phyloP scores from a whole-genome alignment of 2,888 invertebrate species.

The Theretra japonica region DNA sequence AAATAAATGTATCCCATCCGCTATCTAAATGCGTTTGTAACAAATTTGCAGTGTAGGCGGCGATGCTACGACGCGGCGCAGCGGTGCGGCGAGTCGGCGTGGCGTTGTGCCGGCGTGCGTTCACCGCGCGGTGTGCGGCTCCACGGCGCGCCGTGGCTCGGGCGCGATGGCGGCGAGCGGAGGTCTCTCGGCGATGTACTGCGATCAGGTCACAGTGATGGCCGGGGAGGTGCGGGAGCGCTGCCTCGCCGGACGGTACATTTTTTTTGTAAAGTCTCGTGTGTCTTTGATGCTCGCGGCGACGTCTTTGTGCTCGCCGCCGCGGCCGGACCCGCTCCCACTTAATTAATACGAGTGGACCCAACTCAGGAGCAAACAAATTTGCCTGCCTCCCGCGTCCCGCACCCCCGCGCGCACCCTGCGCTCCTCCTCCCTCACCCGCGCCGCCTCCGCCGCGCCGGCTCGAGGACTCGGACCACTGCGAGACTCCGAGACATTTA shows the following conservation, averaged over 20 bases:
- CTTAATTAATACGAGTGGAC: slow-evolving; percentile 72
- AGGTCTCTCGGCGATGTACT: neutral
- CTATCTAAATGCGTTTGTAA: slow-evolving; percentile 16
- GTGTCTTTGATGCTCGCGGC: slow-evolving; percentile 43
- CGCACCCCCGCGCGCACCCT: slow-evolving; percentile 33
- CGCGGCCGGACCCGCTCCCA: slow-evolving; percentile 52
- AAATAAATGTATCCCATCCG: slow-evolving; percentile 9
- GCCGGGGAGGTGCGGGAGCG: neutral
- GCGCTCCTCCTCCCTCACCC: slow-evolving; percentile 41
- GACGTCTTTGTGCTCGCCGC: slow-evolving; percentile 55
- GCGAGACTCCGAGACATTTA: slow-evolving; percentile 66
- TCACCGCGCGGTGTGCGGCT: too few relatives aligned
- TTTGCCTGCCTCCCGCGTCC: slow-evolving; percentile 57
- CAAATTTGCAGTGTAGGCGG: slow-evolving; percentile 6
- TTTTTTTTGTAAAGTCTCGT: slow-evolving; percentile 26
- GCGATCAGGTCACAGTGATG: neutral
- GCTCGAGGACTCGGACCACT: slow-evolving; percentile 45
- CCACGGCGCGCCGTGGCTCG: neutral
- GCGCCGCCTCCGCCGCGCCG: slow-evolving; percentile 38
- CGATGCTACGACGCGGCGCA: neutral
- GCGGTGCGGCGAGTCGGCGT: neutral
- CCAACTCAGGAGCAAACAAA: slow-evolving; percentile 69
- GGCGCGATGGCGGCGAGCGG: neutral
- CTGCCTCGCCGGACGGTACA: neutral
- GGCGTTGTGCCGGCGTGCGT: neutral